These are phyloP conservation scores for Argyrosomus regius DNA, from an alignment of 2,797 vertebrate genomes.

Conservation along the genomic window DNA sequence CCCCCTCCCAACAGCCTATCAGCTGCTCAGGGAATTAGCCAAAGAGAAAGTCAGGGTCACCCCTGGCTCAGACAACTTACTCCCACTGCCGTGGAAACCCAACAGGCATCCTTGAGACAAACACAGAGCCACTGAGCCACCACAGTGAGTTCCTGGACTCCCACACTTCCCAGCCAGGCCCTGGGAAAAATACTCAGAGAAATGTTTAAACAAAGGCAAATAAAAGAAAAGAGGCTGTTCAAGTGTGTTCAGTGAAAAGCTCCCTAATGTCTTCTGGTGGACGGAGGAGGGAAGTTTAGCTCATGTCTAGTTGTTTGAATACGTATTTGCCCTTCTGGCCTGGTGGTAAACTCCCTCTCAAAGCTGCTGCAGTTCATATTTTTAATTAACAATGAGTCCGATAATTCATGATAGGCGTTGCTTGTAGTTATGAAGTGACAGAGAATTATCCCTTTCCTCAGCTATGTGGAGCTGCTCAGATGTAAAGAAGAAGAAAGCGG, in stretches of 20 bases:
- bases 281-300: conserved; percentile 16
- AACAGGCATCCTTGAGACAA: conserved; percentile 78
- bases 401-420: background rate
- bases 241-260: conserved; percentile 51
- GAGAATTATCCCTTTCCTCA: background rate
- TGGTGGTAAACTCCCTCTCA: background rate
- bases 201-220: conserved; percentile 60
- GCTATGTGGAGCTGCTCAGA: background rate
- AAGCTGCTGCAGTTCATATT: background rate
- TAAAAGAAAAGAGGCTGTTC: conserved; percentile 53
- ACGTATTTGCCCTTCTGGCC: background rate
- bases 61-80: conserved; percentile 67
- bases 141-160: conserved; percentile 65
- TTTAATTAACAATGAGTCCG: background rate
- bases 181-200: conserved; percentile 72
- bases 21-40: conserved; percentile 72
- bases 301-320: conserved; percentile 32
- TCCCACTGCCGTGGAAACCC: conserved; percentile 80
- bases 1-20: conserved; percentile 73
- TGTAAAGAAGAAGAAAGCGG: too few relatives aligned
- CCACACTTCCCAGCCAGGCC: conserved; percentile 66
- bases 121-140: conserved; percentile 70
- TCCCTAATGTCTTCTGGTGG: conserved; percentile 29
- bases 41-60: conserved; percentile 78
- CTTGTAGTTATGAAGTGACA: background rate